phyloP scores from a whole-genome alignment of 30 jellyfish, hydroid and myxozoan species.

The Catostylus mosaicus region DNA sequence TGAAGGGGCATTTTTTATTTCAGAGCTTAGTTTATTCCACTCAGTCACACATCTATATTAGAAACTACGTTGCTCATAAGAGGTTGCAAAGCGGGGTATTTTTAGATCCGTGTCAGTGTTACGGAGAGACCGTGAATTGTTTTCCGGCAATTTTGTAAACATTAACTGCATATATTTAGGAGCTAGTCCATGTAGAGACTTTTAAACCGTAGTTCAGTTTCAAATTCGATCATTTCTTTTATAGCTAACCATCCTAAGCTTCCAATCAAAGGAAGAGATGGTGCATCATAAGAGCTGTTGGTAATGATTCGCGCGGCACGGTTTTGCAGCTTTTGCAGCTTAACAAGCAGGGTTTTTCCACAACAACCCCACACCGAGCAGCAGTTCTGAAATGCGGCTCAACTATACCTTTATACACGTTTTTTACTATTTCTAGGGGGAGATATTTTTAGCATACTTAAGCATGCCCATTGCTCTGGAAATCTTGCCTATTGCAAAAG shows the following conservation, averaged over 20 bases:
- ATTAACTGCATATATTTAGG: slow-evolving; percentile 23
- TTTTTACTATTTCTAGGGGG: slow-evolving; percentile 1
- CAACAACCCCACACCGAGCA: slow-evolving; percentile 63
- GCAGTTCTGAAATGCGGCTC: slow-evolving; percentile 57
- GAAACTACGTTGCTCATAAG: slow-evolving; percentile 54
- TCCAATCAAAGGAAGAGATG: too few relatives aligned
- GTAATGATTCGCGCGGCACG: too few relatives aligned
- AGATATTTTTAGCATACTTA: not conserved
- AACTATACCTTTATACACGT: too few relatives aligned
- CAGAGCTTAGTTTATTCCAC: slow-evolving; percentile 15
- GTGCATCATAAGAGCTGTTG: too few relatives aligned
- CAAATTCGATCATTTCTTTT: too few relatives aligned
- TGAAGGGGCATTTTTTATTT: slow-evolving; percentile 42
- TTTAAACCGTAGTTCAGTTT: slow-evolving; percentile 5
- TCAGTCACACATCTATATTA: slow-evolving; percentile 41
- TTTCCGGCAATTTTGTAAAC: too few relatives aligned
- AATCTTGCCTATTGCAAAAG: not conserved
- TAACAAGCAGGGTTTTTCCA: slow-evolving; percentile 54
- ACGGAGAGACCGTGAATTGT: too few relatives aligned
- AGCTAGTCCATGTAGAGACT: slow-evolving; percentile 15
- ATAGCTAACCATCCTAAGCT: too few relatives aligned
- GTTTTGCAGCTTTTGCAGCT: too few relatives aligned
- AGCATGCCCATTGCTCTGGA: too few relatives aligned
- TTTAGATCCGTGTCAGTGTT: too few relatives aligned
- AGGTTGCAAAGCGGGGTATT: slow-evolving; percentile 61